phyloP scores from a whole-genome alignment of 2,113 vertebrate genomes.

The Toxotes chatareus region DNA sequence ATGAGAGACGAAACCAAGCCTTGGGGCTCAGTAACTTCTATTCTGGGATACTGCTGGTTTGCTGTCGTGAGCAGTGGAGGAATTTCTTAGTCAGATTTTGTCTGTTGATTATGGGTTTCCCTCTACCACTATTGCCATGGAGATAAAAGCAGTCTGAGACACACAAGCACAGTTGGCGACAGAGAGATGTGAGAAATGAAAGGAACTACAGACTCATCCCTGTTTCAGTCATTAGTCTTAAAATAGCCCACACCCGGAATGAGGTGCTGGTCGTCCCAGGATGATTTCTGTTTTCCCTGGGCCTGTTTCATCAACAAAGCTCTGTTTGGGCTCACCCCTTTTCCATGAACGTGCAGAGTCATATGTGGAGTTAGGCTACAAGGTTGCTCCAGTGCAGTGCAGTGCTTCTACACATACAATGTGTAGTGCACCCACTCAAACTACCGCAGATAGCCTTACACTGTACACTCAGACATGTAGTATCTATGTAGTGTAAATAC shows the following conservation, averaged over 20 bases:
- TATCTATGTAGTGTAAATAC: no score
- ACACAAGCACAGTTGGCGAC: conserved; percentile 62
- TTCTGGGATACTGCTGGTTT: conserved; percentile 49
- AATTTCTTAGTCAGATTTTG: conserved; percentile 63
- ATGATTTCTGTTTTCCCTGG: conserved; percentile 18
- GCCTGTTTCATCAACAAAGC: conserved; percentile 19
- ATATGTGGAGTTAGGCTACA: conserved; percentile 23
- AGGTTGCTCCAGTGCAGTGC: conserved; percentile 24
- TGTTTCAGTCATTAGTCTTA: conserved; percentile 56
- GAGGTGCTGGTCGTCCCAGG: neutral
- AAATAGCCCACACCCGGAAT: conserved; percentile 54
- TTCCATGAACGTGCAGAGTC: conserved; percentile 22
- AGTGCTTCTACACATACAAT: neutral
- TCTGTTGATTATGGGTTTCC: conserved; percentile 69
- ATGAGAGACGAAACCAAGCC: conserved; percentile 23
- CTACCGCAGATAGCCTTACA: neutral
- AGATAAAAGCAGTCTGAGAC: conserved; percentile 38
- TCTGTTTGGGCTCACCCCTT: neutral
- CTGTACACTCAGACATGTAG: neutral
- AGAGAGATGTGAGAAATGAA: conserved; percentile 57
- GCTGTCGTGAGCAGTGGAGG: conserved; percentile 37
- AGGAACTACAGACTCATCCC: conserved; percentile 71
- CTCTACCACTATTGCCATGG: conserved; percentile 69
- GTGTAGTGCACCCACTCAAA: neutral
- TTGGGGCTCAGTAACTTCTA: conserved; percentile 31